A percentile compares a stretch with the other conserved stretches of the same genome.
Evolutionary conservation across 2,888 invertebrate genomes (phyloP).

Genomic region (Callosobruchus maculatus): DNA sequence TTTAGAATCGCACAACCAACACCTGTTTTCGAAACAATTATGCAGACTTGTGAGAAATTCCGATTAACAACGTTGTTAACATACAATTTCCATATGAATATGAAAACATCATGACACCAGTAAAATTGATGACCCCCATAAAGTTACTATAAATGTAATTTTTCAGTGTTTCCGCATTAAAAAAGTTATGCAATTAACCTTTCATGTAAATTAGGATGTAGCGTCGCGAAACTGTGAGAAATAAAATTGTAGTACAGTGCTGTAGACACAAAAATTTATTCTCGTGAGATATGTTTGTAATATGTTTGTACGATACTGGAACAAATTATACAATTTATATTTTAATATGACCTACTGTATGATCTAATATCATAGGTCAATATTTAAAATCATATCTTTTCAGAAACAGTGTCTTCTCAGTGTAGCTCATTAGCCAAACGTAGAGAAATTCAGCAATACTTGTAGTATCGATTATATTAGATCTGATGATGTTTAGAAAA

Average conservation of each 20-base stretch:
- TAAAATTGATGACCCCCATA: neutral
- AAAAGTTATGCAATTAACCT: neutral
- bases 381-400: too few relatives aligned
- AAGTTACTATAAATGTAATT: neutral
- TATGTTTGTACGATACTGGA: too few relatives aligned
- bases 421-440: too few relatives aligned
- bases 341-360: too few relatives aligned
- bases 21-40: neutral
- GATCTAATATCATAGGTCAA: too few relatives aligned
- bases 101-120: neutral
- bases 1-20: neutral
- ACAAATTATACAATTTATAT: too few relatives aligned
- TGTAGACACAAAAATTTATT: neutral
- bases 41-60: neutral
- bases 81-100: neutral
- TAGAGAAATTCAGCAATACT: too few relatives aligned
- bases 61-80: neutral
- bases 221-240: neutral
- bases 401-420: too few relatives aligned
- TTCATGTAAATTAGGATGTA: neutral
- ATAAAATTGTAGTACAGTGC: neutral
- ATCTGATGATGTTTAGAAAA: too few relatives aligned
- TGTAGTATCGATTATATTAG: too few relatives aligned
- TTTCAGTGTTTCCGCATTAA: neutral
- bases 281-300: too few relatives aligned